phyloP scores from a whole-genome alignment of 1,140 invertebrate genomes.

The Choristoneura fumiferana region DNA sequence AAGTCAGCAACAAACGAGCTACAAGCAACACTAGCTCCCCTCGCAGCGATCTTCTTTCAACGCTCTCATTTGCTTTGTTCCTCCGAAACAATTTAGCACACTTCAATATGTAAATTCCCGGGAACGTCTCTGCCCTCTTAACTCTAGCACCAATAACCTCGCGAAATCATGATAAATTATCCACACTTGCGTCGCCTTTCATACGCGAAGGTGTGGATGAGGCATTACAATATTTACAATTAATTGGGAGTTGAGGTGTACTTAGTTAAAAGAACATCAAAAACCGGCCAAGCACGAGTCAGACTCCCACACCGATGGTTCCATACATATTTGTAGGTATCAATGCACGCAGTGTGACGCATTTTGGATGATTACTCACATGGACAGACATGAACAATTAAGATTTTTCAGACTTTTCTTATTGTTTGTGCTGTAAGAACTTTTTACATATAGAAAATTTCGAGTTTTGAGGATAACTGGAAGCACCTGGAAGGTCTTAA shows the following conservation, averaged over 20 bases:
- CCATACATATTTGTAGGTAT: too few relatives aligned
- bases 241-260: conserved; percentile 2
- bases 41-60: conserved; percentile 16
- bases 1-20: conserved; percentile 1
- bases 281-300: too few relatives aligned
- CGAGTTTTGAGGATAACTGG: too few relatives aligned
- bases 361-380: too few relatives aligned
- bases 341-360: too few relatives aligned
- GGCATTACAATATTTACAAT: conserved; percentile 24
- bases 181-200: conserved; percentile 59
- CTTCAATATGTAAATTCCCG: conserved; percentile 59
- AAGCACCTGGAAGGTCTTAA: too few relatives aligned
- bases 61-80: conserved; percentile 34
- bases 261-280: not conserved
- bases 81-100: conserved; percentile 48
- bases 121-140: conserved; percentile 45
- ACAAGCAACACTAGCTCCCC: conserved; percentile 1
- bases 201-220: conserved; percentile 41
- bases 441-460: too few relatives aligned
- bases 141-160: conserved; percentile 56
- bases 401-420: too few relatives aligned
- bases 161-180: conserved; percentile 75
- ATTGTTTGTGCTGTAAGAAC: too few relatives aligned
- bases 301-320: too few relatives aligned
- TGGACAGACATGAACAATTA: too few relatives aligned